Conservation (phyloP, 2,797 vertebrate species). For the Nannoperca obscura region DNA sequence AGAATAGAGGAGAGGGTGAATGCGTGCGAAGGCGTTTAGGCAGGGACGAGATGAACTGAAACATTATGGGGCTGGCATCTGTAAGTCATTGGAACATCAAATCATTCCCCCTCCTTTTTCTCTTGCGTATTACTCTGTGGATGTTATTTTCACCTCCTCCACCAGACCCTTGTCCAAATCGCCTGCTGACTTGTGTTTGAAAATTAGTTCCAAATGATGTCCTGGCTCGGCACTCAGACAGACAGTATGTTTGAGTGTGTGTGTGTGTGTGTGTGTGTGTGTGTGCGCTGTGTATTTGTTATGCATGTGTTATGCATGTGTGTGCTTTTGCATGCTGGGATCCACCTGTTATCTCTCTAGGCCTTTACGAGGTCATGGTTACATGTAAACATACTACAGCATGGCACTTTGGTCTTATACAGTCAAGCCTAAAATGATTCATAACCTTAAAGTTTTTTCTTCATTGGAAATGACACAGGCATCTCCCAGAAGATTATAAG, state of each 20-base stretch:
- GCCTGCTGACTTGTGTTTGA: conserved; percentile 56
- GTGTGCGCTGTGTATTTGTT: conserved; percentile 3
- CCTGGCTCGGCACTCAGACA: conserved; percentile 40
- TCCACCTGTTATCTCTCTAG: conserved; percentile 29
- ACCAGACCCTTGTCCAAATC: conserved; percentile 60
- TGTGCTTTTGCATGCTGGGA: conserved; percentile 13
- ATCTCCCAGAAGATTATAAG: no score
- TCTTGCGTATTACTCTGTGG: conserved; percentile 48
- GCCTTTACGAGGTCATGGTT: conserved; percentile 27
- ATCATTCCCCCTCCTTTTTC: conserved; percentile 64
- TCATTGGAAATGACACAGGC: no score
- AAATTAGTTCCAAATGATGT: conserved; percentile 65
- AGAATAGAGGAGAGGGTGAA: conserved; percentile 47
- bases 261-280: conserved; percentile 3
- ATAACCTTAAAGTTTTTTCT: no score
- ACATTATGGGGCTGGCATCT: conserved; percentile 76
- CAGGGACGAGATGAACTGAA: conserved; percentile 67
- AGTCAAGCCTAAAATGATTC: no score
- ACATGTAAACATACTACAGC: conserved; percentile 24
- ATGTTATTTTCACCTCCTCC: conserved; percentile 47
- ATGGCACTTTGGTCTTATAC: conserved; percentile 1
- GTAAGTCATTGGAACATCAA: conserved; percentile 78
- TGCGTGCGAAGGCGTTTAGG: conserved; percentile 80
- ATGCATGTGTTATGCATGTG: neutral
- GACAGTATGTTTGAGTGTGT: neutral